phyloP scores from a whole-genome alignment of 2,113 vertebrate species.

The Phocoena sinus region DNA sequence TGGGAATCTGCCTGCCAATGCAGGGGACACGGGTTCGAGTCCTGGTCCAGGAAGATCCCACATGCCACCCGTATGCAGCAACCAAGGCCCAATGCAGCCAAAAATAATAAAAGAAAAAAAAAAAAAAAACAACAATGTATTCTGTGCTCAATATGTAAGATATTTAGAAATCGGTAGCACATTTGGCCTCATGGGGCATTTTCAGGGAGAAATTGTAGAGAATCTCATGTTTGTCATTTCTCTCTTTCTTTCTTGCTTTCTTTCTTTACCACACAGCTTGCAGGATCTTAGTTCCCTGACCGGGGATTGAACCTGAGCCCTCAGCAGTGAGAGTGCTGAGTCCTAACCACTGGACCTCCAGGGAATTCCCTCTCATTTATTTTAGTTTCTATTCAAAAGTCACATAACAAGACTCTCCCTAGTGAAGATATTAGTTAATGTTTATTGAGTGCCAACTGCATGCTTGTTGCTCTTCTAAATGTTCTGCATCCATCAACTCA shows the following conservation, averaged over 20 bases:
- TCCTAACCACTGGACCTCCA: no score
- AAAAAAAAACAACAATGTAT: background rate
- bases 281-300: no score
- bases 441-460: background rate
- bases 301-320: no score
- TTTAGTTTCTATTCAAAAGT: background rate
- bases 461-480: background rate
- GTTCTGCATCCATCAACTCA: background rate
- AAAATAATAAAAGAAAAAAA: no score
- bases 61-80: no score
- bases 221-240: background rate
- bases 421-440: background rate
- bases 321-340: no score
- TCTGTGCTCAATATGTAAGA: background rate
- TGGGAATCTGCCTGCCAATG: no score
- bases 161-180: slow-evolving; percentile 27
- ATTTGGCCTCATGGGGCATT: background rate
- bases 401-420: background rate
- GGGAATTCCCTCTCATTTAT: background rate
- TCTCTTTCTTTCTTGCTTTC: background rate
- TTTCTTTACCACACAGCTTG: no score
- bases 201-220: background rate
- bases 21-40: no score
- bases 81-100: no score
- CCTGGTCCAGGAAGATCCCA: no score